A percentile compares a stretch with the other conserved stretches of the same genome.
Evolutionary conservation across 2,888 invertebrate species (phyloP).

Genomic region (Cartodere bifasciata): DNA sequence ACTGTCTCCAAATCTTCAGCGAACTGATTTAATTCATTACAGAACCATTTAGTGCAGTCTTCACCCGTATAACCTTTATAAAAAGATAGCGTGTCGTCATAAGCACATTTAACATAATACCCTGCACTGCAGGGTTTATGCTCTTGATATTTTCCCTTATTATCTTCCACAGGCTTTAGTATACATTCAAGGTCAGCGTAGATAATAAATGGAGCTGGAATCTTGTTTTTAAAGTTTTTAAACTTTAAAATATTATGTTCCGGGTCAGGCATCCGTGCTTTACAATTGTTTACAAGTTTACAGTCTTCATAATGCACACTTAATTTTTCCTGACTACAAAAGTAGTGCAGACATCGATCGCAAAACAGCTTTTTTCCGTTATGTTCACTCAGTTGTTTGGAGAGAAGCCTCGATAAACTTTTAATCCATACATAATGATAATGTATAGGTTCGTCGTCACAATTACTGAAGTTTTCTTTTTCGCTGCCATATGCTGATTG

Average conservation of each 20-base stretch:
- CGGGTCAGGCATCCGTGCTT: slow-evolving; percentile 2
- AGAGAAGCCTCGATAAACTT: slow-evolving; percentile 2
- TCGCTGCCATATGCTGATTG: slow-evolving; percentile 8
- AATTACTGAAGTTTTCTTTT: slow-evolving; percentile 7
- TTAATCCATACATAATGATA: slow-evolving; percentile 11
- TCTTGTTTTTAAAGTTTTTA: slow-evolving; percentile 6
- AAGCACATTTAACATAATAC: slow-evolving; percentile 12
- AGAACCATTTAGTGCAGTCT: slow-evolving; percentile 11
- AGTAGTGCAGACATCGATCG: slow-evolving; percentile 12
- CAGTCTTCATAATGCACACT: slow-evolving; percentile 5
- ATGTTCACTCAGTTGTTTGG: slow-evolving; percentile 3
- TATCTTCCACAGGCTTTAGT: slow-evolving; percentile 6
- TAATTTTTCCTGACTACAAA: slow-evolving; percentile 1
- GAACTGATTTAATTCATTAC: slow-evolving; percentile 4
- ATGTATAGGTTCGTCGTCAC: slow-evolving; percentile 5
- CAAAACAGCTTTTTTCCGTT: slow-evolving; percentile 8
- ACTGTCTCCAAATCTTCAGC: slow-evolving; percentile 11
- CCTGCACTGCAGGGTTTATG: slow-evolving; percentile 9
- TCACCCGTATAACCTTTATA: slow-evolving; percentile 9
- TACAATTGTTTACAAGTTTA: slow-evolving; percentile 8
- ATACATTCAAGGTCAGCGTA: slow-evolving; percentile 10
- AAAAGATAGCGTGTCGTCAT: slow-evolving; percentile 8
- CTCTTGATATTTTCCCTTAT: slow-evolving; percentile 2
- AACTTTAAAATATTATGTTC: slow-evolving; percentile 7
- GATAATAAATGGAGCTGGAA: slow-evolving; percentile 8